Evolutionary conservation across 2,113 vertebrate species (phyloP), one percentile per base, ranked within the genome.

Genomic region (Excalfactoria chinensis): DNA sequence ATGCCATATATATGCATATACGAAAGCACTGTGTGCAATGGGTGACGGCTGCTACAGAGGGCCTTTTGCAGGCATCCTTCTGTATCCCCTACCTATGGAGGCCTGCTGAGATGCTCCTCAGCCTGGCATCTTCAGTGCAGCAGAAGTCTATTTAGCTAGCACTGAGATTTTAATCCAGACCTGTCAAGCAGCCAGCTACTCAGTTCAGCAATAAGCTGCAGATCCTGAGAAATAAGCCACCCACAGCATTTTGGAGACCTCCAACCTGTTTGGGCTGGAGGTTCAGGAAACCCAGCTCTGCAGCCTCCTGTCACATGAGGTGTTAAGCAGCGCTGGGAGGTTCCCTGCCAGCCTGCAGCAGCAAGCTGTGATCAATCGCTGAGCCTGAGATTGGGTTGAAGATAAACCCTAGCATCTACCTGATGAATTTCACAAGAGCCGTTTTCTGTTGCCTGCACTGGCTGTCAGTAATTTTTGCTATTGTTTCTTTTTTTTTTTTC

Each of bases 201-300:
- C 2, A 2, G 28, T 32, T 53, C 30, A 48, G 58, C 77, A 90
- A 28, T 1, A 5, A 75, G 53, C 48, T 66, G 81, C 0, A 0
- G 79, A 83, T 76, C 58, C 79, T 72, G 37, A 83, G 72, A 64
- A 95, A 49, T 73, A 84, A 91, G 72, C 85, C 88, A 93, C 64
- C 78, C 85, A 95, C 4, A 0, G 49, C 5, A 6, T 62, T 68
- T 87, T 5, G 1, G 67, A 93, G 74, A 59, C 68, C 28, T 92
- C 53, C 32, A 93, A 89, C 71, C 82, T 89, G 55, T 40, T 49
- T 8, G 84, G 74, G 62, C 49, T 93, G 0, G 68, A 85, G 71
- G 78, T 72, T n/a, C 78, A 91, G 63, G 55, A 91, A 76, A 59
- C 23, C 48, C 3, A 1, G 23, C 16, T 58, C 43, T 41, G 46